Base-by-base conservation (phyloP, 2,888 invertebrate genomes). In the Maniola hyperantus region DNA sequence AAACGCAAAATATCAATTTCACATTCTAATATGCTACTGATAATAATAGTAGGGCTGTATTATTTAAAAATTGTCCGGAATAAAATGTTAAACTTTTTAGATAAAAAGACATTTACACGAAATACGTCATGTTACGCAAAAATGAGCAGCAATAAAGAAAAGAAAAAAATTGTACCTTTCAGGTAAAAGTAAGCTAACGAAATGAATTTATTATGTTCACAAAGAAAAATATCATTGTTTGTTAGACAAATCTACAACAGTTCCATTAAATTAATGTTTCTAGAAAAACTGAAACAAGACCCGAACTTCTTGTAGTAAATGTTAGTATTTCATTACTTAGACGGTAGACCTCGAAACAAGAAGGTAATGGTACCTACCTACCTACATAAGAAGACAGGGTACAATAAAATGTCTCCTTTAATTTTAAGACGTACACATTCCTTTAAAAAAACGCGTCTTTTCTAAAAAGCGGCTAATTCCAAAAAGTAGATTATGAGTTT, bases 191-290 rank as follows among this genome's bases (percentile, higher is more conserved):
- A 65, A 71, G 15, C 64, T 64, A 71, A 69, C 50, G 46, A 64
- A 69, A 50, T 67, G 59, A 67, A 61, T 62, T 67, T 65, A 71
- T 60, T 57, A 68, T 65, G 66, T 68, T 64, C 55, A 57, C 63
- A 60, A 68, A 67, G 68, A 67, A 68, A 68, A 72, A 68, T 71
- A 66, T 57, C 64, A 50, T 59, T 65, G 39, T 63, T 65, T 64
- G 57, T 34, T 58, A 51, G 66, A 68, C 60, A 59, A 66, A 67
- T 71, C 66, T 66, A 64, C 58, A 42, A 69, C 55, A 54, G 61
- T 65, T 63, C 61, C 64, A 69, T 68, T 68, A 71, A 50, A 60
- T 18, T 66, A 66, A 69, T 71, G 60, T 65, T 72, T 65, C 65
- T 63, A 54, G 64, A 60, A 67, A 67, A 68, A 57, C 34, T 50